Evolutionary conservation across 2,888 invertebrate genomes (phyloP), one percentile per base, ranked within the genome.

Genomic region (Lomographa bimaculata): DNA sequence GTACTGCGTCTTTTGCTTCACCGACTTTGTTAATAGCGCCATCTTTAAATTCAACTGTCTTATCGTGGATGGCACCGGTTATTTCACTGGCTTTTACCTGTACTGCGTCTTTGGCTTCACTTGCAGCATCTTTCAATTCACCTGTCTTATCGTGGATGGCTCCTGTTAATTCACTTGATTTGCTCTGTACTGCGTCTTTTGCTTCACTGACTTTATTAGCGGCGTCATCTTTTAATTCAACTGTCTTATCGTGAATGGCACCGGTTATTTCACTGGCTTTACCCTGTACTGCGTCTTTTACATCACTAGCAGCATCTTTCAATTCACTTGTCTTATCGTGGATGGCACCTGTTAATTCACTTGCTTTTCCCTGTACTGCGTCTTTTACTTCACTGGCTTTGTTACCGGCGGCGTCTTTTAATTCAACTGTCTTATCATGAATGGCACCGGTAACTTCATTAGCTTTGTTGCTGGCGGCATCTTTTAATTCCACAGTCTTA

Each of bases 401-500:
- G 7, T 51, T 50, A 5, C 55, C 40, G n/a, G 65, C 43, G 7
- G 57, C 49, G 28, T 58, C 45, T 39, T 54, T 50, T 5, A 61
- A 34, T 36, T 65, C 51, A 18, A 64, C 54, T 10, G 60, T 62
- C 9, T 60, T 64, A 9, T 60, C 54, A 17, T 62, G 43, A 17
- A 65, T 54, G n/a, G 49, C 56, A 28, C 57, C 46, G 9, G 61
- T 55, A 4, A 68, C 37, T 36, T 64, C 65, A n/a, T n/a, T n/a
- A n/a, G n/a, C n/a, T n/a, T n/a, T 64, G 7, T 44, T 50, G 2
- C 42, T 35, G 11, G 49, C 45, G 14, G 51, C 41, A 19, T 64
- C 55, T 21, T 54, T 50, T 1, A 53, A 12, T 47, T 72, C 65
- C 23, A 57, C 60, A 19, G 63, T 63, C 37, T 64, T 71, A 34